Evolutionary conservation across 2,797 vertebrate species (phyloP), one percentile per base, ranked within the genome.

Genomic region (Myioborus miniatus): DNA sequence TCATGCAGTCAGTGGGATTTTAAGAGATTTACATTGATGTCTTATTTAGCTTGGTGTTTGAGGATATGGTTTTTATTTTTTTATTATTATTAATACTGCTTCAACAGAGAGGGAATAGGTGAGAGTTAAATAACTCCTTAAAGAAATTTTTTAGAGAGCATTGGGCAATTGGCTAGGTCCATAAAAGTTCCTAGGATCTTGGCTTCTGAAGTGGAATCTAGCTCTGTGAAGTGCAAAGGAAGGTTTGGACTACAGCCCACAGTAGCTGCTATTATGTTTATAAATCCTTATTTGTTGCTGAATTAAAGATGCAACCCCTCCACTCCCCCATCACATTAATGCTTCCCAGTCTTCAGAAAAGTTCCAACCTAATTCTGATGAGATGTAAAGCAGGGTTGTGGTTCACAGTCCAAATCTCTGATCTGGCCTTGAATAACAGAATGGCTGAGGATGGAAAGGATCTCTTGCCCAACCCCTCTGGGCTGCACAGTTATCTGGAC

Each of bases 31-130:
- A 65, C 20, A 8, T 2, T 71, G 37, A 79, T 79, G 39, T 76
- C 71, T 90, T 67, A 36, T 65, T 97, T 70, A 56, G 69, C 55
- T 71, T 39, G 74, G 20, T 78, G 50, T 81, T 95, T 90, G 70
- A 21, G 30, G 18, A 16, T 65, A 34, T 16, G 43, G 55, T 53
- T 75, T 88, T 29, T 72, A 36, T 87, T 49, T 92, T 36, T 52
- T 27, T 19, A 50, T 67, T 89, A 9, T 16, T 70, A 6, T 44
- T 63, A 17, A 15, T 50, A n/a, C n/a, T 75, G 15, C 89, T 92
- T 50, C 52, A 86, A 18, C 37, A 80, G 77, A 29, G 50, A 15
- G 55, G 59, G 15, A 78, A 49, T 58, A 22, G 43, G 32, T 37
- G 34, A 83, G 23, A 78, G 17, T 56, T 52, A 82, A 87, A 56